Evolutionary conservation across 1,140 invertebrate species (phyloP).

Genomic region (Amyelois transitella): DNA sequence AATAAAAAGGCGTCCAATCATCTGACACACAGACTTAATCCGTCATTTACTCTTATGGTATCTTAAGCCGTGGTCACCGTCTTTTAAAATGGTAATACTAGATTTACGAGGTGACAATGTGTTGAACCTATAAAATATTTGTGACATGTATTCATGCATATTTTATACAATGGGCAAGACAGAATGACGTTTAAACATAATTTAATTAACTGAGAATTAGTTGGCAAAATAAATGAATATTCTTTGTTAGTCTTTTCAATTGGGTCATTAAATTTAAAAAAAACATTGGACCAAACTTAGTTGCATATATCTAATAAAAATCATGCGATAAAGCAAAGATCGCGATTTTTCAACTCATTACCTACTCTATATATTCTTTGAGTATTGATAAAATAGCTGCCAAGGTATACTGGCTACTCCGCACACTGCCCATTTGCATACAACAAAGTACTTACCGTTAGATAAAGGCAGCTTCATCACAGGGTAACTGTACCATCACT

Average conservation of each 20-base stretch:
- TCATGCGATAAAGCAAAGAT: too few relatives aligned
- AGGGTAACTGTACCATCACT: not conserved
- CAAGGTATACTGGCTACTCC: not conserved
- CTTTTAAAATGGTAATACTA: not conserved
- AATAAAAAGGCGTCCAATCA: not conserved
- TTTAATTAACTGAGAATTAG: not conserved
- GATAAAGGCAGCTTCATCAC: not conserved
- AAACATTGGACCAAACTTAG: too few relatives aligned
- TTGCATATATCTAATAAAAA: too few relatives aligned
- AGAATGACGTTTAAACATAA: not conserved
- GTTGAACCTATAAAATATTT: not conserved
- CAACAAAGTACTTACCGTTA: not conserved
- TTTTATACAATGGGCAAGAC: not conserved
- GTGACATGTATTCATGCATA: not conserved
- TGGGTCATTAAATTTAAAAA: too few relatives aligned
- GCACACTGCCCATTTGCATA: not conserved
- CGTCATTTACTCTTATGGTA: not conserved
- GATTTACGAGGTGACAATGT: not conserved
- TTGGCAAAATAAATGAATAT: too few relatives aligned
- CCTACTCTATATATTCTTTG: not conserved
- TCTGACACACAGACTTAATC: not conserved
- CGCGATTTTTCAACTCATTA: not conserved
- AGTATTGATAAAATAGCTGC: not conserved
- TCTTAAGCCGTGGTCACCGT: not conserved
- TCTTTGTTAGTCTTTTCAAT: too few relatives aligned